Evolutionary conservation across 1,140 invertebrate species (phyloP).

Genomic region (Plodia interpunctella): DNA sequence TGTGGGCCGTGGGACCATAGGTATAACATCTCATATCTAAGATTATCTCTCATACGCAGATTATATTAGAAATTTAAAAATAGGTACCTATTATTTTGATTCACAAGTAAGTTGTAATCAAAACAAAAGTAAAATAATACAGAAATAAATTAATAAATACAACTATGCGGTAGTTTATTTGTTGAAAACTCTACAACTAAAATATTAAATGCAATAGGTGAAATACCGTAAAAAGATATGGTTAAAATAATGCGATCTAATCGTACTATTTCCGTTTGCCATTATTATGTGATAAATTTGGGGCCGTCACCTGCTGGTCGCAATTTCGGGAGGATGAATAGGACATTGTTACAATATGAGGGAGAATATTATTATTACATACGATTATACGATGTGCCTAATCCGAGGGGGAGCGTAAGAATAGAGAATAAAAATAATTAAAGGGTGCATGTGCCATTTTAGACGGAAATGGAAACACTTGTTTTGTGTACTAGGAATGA

Average conservation of each 20-base stretch:
- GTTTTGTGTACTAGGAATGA: not conserved
- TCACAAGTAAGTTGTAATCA: no score
- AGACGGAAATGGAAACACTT: not conserved
- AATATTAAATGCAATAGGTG: no score
- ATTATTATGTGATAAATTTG: constrained; percentile 16
- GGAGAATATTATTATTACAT: constrained; percentile 26
- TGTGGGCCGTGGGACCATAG: no score
- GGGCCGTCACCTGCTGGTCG: constrained; percentile 26
- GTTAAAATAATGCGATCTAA: not conserved
- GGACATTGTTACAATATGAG: constrained; percentile 19
- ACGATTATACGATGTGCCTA: constrained; percentile 13
- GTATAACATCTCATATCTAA: no score
- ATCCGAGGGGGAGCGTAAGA: constrained; percentile 18
- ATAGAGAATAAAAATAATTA: constrained; percentile 18
- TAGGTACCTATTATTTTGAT: no score
- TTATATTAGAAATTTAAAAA: no score
- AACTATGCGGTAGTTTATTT: no score
- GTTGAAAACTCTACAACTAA: no score
- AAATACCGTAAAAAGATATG: no score
- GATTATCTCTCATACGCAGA: no score
- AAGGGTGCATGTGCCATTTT: constrained; percentile 16
- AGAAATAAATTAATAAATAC: no score
- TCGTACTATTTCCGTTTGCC: not conserved
- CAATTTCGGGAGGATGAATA: constrained; percentile 22
- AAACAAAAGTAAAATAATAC: no score